A percentile compares a stretch with the other conserved stretches of the same genome.
Conservation (phyloP, 2,797 vertebrate genomes). For the Pipistrellus pipistrellus region DNA sequence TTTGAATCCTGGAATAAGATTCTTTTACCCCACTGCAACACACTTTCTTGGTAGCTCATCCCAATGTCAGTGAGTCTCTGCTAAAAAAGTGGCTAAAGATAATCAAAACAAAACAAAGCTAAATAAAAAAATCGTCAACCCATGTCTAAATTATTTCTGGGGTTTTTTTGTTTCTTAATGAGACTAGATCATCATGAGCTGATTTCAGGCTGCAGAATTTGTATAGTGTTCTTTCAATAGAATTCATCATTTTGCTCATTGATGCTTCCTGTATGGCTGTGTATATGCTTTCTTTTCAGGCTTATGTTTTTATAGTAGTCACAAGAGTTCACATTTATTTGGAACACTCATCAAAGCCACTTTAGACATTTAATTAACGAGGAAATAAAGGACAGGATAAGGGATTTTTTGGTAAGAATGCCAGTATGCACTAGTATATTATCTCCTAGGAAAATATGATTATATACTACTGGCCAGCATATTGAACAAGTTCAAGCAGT, state of each 20-base stretch:
- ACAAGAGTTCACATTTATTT: background rate
- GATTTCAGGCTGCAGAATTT: background rate
- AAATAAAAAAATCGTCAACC: background rate
- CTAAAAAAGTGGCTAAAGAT: slow-evolving; percentile 7
- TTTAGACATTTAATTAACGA: background rate
- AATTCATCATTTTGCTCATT: background rate
- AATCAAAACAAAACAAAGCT: background rate
- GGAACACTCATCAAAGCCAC: background rate
- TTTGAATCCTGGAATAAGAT: background rate
- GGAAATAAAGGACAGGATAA: background rate
- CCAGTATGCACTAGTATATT: background rate
- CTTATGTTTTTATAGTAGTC: background rate
- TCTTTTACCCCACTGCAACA: background rate
- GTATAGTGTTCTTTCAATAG: background rate
- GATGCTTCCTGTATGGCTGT: background rate
- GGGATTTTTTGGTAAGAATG: background rate
- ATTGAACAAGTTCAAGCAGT: background rate
- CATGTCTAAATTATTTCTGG: background rate
- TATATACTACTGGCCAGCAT: background rate
- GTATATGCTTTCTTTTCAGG: slow-evolving; percentile 1
- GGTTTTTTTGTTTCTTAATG: background rate
- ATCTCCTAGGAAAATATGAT: background rate
- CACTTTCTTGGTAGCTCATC: slow-evolving; percentile 15
- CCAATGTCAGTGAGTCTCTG: background rate
- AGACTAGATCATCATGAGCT: background rate